These are phyloP conservation scores for Diarsia mendica DNA, from an alignment of 2,888 invertebrate genomes.

Conservation along the genomic window DNA sequence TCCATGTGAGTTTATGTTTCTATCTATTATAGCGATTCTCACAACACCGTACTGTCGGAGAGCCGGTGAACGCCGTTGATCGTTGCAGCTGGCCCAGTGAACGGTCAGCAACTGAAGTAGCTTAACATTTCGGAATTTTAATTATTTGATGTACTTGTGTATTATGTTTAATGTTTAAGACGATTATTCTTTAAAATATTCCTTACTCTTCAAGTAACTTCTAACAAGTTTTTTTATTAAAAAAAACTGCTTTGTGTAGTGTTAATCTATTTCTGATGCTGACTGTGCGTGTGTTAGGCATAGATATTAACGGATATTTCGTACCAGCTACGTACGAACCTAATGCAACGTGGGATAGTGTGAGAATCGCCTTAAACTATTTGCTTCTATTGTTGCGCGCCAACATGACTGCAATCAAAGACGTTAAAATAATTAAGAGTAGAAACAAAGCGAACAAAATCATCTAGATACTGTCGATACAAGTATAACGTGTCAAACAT, in stretches of 20 bases:
- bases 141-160: too few relatives aligned
- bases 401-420: background rate
- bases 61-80: background rate
- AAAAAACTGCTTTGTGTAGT: too few relatives aligned
- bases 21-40: background rate
- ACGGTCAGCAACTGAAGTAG: too few relatives aligned
- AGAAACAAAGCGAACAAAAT: background rate
- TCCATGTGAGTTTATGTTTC: conserved; percentile 92
- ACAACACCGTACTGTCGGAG: background rate
- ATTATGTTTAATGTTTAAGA: too few relatives aligned
- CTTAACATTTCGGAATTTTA: too few relatives aligned
- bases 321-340: background rate
- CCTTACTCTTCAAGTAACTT: too few relatives aligned
- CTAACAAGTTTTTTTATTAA: too few relatives aligned
- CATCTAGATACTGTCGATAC: background rate
- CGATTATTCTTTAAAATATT: too few relatives aligned
- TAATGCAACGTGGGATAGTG: background rate
- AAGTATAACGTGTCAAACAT: background rate
- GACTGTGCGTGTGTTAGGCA: background rate
- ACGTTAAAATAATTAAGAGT: background rate
- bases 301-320: background rate
- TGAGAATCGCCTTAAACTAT: background rate
- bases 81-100: background rate
- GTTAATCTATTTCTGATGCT: too few relatives aligned
- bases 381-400: background rate